phyloP scores from a whole-genome alignment of 2,113 vertebrate genomes.

The Toxostoma redivivum region DNA sequence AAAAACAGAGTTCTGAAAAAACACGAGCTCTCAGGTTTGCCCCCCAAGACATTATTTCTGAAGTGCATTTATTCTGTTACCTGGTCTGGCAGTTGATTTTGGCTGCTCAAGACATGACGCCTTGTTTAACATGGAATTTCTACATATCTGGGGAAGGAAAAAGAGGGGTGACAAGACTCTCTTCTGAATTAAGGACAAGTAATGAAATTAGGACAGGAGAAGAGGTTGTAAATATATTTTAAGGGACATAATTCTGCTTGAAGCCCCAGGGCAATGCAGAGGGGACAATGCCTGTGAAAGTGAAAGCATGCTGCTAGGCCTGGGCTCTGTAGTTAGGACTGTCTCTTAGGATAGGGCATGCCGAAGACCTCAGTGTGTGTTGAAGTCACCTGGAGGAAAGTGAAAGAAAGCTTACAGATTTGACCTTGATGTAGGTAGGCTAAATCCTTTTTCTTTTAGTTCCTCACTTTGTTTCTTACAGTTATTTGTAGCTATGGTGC shows the following conservation, averaged over 20 bases:
- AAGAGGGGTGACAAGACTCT: neutral
- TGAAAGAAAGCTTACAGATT: neutral
- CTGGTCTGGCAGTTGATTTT: neutral
- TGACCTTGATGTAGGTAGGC: neutral
- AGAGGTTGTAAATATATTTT: neutral
- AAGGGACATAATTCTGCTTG: neutral
- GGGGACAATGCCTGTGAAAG: neutral
- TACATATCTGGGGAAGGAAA: neutral
- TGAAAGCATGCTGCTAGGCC: too few species aligned
- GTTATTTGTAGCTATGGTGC: neutral
- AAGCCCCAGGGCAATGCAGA: neutral
- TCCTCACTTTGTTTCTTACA: neutral
- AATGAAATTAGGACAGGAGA: neutral
- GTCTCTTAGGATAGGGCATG: neutral
- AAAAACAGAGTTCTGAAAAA: neutral
- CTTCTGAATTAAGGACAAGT: neutral
- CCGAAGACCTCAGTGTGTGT: neutral
- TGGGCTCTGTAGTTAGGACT: neutral
- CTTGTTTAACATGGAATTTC: neutral
- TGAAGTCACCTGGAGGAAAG: neutral
- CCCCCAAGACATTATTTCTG: neutral
- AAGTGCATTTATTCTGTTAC: neutral
- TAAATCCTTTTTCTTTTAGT: neutral
- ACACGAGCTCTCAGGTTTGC: neutral
- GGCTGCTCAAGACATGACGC: rapidly evolving